Conservation (phyloP, 2,113 vertebrate species). For the Lophochroa leadbeateri region DNA sequence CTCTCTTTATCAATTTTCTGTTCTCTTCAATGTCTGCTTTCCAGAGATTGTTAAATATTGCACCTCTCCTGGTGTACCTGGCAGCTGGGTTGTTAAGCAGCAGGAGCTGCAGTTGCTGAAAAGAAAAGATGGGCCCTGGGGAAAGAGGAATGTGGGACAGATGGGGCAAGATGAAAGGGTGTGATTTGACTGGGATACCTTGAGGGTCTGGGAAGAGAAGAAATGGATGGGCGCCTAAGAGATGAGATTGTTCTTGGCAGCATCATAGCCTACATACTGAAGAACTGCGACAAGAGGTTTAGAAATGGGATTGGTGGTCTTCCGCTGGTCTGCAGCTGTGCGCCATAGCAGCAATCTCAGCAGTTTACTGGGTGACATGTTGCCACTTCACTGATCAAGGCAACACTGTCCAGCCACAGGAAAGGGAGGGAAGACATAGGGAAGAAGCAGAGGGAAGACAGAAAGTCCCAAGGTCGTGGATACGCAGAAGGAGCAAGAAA, state of each 20-base stretch:
- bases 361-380: neutral
- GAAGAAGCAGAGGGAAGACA: neutral
- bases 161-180: neutral
- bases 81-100: neutral
- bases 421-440: neutral
- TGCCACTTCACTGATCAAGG: neutral
- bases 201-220: neutral
- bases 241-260: conserved; percentile 51
- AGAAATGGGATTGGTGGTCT: neutral
- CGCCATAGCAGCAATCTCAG: neutral
- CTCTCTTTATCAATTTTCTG: neutral
- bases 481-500: neutral
- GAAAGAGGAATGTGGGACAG: conserved; percentile 29
- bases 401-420: rapidly evolving
- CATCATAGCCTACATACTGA: neutral
- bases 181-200: neutral
- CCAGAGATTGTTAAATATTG: neutral
- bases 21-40: neutral
- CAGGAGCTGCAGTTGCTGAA: neutral
- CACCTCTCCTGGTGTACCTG: neutral
- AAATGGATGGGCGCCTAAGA: neutral
- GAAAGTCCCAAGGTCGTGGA: neutral
- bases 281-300: neutral
- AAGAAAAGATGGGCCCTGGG: neutral
- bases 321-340: conserved; percentile 13